Base-by-base conservation (phyloP, 2,888 invertebrate species). In the Salticus scenicus region DNA sequence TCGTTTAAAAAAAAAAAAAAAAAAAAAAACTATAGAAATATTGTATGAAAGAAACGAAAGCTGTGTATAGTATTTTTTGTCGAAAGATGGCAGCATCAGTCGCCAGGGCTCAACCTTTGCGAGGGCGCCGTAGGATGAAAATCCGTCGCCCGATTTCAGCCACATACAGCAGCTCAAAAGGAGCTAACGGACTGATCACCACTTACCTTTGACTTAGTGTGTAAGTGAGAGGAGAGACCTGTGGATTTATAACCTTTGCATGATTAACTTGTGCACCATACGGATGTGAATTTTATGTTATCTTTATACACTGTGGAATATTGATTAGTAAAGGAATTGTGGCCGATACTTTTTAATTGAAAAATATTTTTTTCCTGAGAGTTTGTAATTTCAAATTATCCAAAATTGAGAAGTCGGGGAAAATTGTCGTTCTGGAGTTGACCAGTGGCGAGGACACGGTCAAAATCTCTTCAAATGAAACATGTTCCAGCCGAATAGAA, bases 321-420 rank as follows among this genome's bases (percentile, higher is more conserved):
- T 63, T 51, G 12, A 37, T 37, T 20, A 20, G 63, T 63, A 27
- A 24, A 27, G 28, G 2, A 63, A 63, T 27, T 24, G 12, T 10
- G 24, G 10, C 2, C 37, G 10, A 10, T 37, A 37, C 37, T 7
- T 10, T 7, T 37, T 7, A 37, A 37, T 37, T 37, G 7, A 37
- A 7, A 37, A 57, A 57, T 10, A 57, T 24, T 57, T 2, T 57
- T 5, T 20, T n/a, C n/a, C n/a, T 57, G 57, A 24, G 57, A 57
- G 57, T 24, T 57, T 12, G 57, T 20, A 24, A 66, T 30, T 66
- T 31, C 0, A 31, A 28, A 5, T 42, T 42, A 14, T 73, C 51
- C 83, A 84, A 84, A 77, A 84, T 84, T 84, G 83, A 84, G 83
- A 84, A 84, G 63, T 77, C 83, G 67, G 83, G 83, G 73, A 84